phyloP scores from a whole-genome alignment of 2,888 invertebrate species.

The Cheilosia soror region DNA sequence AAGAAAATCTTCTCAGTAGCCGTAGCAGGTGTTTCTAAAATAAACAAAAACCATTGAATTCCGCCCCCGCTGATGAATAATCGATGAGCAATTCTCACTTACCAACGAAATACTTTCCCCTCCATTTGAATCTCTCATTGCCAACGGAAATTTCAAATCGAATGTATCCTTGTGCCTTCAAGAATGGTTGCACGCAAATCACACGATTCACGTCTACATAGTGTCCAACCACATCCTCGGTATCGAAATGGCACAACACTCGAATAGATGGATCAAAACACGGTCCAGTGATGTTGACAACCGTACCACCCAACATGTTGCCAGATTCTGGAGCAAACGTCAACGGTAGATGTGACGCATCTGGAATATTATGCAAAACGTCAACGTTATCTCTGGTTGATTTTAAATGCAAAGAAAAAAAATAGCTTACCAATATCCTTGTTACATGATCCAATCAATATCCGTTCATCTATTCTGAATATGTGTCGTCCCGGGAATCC shows the following conservation, averaged over 20 bases:
- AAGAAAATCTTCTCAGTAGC: slow-evolving; percentile 94
- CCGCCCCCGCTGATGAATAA: not conserved
- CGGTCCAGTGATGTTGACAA: slow-evolving; percentile 98
- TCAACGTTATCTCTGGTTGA: not conserved
- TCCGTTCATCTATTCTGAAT: slow-evolving; percentile 97
- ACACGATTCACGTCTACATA: slow-evolving; percentile 92
- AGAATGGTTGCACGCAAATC: slow-evolving; percentile 94
- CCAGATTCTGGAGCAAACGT: slow-evolving; percentile 97
- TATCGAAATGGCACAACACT: slow-evolving; percentile 93
- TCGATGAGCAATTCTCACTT: slow-evolving; percentile 80
- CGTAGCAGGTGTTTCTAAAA: slow-evolving; percentile 92
- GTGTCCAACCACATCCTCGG: slow-evolving; percentile 90
- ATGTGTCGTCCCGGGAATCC: slow-evolving; percentile 95
- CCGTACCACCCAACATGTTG: slow-evolving; percentile 98
- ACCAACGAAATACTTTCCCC: slow-evolving; percentile 96
- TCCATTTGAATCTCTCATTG: slow-evolving; percentile 93
- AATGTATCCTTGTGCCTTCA: slow-evolving; percentile 95
- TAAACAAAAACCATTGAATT: not conserved
- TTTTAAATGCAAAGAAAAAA: not conserved
- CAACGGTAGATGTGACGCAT: slow-evolving; percentile 91
- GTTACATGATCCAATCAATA: slow-evolving; percentile 96
- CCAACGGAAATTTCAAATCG: slow-evolving; percentile 94
- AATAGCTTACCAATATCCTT: slow-evolving; percentile 90
- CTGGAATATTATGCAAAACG: slow-evolving; percentile 83
- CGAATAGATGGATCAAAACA: slow-evolving; percentile 92